Conservation (phyloP, 2,797 vertebrate species). For the Sebastes itinus region DNA sequence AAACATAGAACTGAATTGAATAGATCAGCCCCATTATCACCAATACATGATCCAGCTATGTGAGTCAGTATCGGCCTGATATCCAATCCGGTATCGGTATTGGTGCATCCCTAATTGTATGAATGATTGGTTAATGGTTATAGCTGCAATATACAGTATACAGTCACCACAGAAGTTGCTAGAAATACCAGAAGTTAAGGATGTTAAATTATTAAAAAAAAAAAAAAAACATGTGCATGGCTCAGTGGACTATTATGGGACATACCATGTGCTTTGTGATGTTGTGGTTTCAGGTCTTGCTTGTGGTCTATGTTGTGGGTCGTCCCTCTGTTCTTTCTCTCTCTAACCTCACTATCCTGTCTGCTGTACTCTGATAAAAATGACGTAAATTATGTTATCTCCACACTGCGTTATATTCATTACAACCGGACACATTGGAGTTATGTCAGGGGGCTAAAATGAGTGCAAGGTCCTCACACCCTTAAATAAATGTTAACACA, state of each 20-base stretch:
- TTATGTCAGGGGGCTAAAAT: conserved; percentile 58
- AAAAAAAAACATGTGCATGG: not conserved
- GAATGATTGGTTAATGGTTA: not conserved
- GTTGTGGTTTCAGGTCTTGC: conserved; percentile 52
- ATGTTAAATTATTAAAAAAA: not conserved
- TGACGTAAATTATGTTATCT: conserved; percentile 16
- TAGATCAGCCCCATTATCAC: too few species aligned
- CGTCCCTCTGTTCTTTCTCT: not conserved
- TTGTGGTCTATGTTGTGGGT: conserved; percentile 28
- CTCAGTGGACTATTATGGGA: conserved; percentile 20
- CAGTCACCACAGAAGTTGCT: not conserved
- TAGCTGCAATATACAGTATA: not conserved
- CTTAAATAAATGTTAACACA: conserved; percentile 78
- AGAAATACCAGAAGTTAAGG: not conserved
- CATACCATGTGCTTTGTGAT: conserved; percentile 14
- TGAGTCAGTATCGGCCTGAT: too few species aligned
- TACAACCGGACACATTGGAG: conserved; percentile 32
- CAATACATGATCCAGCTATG: too few species aligned
- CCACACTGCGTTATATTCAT: conserved; percentile 28
- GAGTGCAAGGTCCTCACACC: conserved; percentile 62
- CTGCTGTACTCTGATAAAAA: not conserved
- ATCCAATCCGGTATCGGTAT: too few species aligned
- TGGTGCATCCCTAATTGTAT: not conserved
- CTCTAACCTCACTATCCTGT: not conserved
- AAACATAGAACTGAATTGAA: too few species aligned